A percentile compares a stretch with the other conserved stretches of the same genome.
These are phyloP conservation scores for Marcusenius ussheri DNA, from an alignment of 2,113 vertebrate species.

Conservation along the genomic window DNA sequence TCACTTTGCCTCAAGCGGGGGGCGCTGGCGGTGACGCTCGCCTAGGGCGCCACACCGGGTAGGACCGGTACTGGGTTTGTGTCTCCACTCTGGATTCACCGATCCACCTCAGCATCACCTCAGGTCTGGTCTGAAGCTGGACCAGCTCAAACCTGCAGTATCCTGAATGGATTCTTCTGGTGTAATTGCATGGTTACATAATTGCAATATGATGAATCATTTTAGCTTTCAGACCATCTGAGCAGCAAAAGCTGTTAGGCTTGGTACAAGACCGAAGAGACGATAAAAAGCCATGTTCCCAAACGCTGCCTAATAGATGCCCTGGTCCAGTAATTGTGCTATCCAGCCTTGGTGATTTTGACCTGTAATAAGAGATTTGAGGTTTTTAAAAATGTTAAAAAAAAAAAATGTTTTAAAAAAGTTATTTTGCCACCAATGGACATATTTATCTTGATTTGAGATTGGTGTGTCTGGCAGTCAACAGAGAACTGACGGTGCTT, in stretches of 20 bases:
- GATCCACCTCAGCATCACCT: neutral
- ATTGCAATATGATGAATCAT: conserved; percentile 8
- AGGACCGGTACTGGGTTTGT: neutral
- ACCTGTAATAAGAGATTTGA: neutral
- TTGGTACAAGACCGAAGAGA: neutral
- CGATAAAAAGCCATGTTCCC: neutral
- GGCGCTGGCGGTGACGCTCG: too few species aligned
- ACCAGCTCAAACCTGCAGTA: neutral
- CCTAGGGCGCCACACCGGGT: too few species aligned
- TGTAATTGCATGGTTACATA: neutral
- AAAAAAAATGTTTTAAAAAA: too few species aligned
- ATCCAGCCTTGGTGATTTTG: neutral
- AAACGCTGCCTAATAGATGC: neutral
- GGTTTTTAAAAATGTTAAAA: neutral
- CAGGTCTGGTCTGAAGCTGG: neutral
- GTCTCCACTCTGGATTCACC: neutral
- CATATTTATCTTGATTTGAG: neutral
- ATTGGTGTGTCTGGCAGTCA: neutral
- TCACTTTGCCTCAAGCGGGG: too few species aligned
- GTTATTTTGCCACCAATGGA: neutral
- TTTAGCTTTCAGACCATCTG: conserved; percentile 8
- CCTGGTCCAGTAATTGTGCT: neutral
- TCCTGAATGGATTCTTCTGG: neutral
- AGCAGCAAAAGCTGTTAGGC: neutral
- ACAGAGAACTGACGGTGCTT: neutral